These are phyloP conservation scores for Tanypteryx hageni DNA, from an alignment of 2,888 invertebrate genomes.

Conservation along the genomic window DNA sequence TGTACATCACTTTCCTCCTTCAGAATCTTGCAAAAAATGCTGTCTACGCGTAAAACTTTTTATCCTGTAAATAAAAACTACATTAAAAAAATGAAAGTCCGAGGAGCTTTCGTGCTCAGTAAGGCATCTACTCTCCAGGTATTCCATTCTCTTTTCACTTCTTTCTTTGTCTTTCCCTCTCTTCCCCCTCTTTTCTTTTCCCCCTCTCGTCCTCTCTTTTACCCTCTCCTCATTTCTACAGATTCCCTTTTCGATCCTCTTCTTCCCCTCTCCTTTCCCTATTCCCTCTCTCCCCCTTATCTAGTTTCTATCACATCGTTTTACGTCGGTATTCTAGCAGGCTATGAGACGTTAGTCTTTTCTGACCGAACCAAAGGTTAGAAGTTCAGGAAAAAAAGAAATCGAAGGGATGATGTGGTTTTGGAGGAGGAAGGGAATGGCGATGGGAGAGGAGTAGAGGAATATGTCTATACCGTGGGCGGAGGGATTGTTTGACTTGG, in stretches of 20 bases:
- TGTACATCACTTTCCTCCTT: neutral
- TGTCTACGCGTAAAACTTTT: neutral
- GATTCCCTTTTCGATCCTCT: too few relatives aligned
- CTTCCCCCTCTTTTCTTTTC: neutral
- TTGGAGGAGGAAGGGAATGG: neutral
- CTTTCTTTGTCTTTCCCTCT: neutral
- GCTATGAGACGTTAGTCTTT: neutral
- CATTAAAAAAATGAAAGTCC: neutral
- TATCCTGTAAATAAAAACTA: neutral
- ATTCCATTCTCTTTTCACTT: neutral
- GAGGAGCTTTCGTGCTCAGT: neutral
- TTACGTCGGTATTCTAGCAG: neutral
- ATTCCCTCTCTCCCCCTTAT: neutral
- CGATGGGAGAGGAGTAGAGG: neutral
- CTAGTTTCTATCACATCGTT: neutral
- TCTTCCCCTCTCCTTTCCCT: neutral
- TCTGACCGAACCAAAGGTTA: neutral
- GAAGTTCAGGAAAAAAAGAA: neutral
- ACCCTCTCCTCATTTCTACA: neutral
- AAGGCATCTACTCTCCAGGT: neutral
- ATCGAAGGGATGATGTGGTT: neutral
- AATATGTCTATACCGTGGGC: constrained; percentile 4
- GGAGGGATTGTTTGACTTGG: constrained; percentile 47
- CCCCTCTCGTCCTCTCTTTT: neutral
- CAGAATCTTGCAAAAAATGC: neutral